Evolutionary conservation across 2,888 invertebrate genomes (phyloP).

Genomic region (Hydriomena furcata): DNA sequence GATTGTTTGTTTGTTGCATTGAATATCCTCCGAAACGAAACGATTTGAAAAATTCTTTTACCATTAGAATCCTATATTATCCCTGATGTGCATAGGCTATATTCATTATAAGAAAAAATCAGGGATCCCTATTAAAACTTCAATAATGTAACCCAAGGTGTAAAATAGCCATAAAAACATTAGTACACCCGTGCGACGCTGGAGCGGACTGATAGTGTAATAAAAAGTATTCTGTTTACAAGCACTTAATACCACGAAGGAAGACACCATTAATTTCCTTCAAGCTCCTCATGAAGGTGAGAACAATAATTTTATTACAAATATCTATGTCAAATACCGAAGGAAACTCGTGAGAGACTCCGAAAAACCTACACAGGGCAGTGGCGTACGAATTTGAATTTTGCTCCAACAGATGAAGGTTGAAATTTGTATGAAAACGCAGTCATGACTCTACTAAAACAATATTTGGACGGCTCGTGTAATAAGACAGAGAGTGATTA

Average conservation of each 20-base stretch:
- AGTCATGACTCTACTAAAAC: slow-evolving; percentile 48
- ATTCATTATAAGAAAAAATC: too few relatives aligned
- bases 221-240: slow-evolving; percentile 19
- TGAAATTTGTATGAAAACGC: slow-evolving; percentile 36
- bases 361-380: slow-evolving; percentile 30
- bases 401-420: slow-evolving; percentile 10
- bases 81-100: too few relatives aligned
- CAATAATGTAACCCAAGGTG: too few relatives aligned
- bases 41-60: too few relatives aligned
- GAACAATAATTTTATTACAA: slow-evolving; percentile 40
- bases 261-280: slow-evolving; percentile 31
- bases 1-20: too few relatives aligned
- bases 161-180: too few relatives aligned
- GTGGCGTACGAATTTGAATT: slow-evolving; percentile 22
- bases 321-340: slow-evolving; percentile 44
- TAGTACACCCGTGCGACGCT: too few relatives aligned
- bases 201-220: too few relatives aligned
- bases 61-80: too few relatives aligned
- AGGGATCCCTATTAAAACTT: too few relatives aligned
- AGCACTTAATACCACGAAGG: slow-evolving; percentile 26
- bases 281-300: slow-evolving; percentile 20
- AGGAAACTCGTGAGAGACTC: slow-evolving; percentile 43
- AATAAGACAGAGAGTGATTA: slow-evolving; percentile 63
- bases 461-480: slow-evolving; percentile 56
- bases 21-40: too few relatives aligned